phyloP scores from a whole-genome alignment of 2,113 vertebrate genomes.

The Dromaius novaehollandiae region DNA sequence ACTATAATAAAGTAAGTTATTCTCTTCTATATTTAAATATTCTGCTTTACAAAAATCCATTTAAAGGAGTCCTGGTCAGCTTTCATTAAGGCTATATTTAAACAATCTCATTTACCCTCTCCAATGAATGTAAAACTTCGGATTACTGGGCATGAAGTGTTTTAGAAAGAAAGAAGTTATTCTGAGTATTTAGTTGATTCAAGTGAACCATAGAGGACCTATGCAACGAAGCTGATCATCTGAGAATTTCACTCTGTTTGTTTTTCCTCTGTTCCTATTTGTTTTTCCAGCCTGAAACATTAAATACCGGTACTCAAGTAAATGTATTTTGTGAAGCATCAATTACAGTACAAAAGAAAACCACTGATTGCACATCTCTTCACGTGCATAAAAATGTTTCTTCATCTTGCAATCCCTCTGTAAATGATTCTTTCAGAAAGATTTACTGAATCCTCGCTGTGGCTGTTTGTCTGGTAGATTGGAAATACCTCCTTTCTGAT shows the following conservation, averaged over 20 bases:
- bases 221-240: slow-evolving; percentile 34
- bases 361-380: slow-evolving; percentile 22
- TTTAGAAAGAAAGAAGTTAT: slow-evolving; percentile 41
- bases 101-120: slow-evolving; percentile 28
- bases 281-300: slow-evolving; percentile 38
- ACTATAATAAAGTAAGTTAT: neutral
- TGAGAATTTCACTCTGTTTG: slow-evolving; percentile 36
- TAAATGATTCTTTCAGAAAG: slow-evolving; percentile 11
- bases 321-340: slow-evolving; percentile 30
- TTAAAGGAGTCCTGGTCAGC: neutral
- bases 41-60: neutral
- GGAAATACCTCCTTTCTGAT: neutral
- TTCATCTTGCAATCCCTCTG: neutral
- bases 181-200: slow-evolving; percentile 22
- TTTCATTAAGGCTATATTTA: slow-evolving; percentile 17
- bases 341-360: slow-evolving; percentile 19
- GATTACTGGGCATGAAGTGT: neutral
- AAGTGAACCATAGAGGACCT: slow-evolving; percentile 15
- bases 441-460: slow-evolving; percentile 24
- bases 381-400: neutral
- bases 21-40: neutral
- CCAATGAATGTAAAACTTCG: neutral
- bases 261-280: slow-evolving; percentile 22
- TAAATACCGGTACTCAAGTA: neutral
- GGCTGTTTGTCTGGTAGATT: neutral